Evolutionary conservation across 2,797 vertebrate genomes (phyloP).

Genomic region (Otolemur crassicaudatus): DNA sequence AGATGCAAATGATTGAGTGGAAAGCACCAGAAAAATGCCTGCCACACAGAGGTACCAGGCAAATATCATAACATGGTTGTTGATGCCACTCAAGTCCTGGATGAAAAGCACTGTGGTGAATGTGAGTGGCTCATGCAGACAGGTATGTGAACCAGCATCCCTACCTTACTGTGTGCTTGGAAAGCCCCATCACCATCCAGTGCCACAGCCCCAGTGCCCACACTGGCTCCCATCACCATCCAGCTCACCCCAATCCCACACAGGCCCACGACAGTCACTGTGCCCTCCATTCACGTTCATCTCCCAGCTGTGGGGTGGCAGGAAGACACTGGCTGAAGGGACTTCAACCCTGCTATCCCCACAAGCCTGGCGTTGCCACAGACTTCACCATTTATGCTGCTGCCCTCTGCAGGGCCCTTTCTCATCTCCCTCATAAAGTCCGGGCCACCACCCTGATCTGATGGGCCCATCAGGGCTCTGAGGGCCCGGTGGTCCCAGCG

Average conservation of each 20-base stretch:
- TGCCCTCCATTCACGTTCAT: neutral
- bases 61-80: neutral
- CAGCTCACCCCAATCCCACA: neutral
- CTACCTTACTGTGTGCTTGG: neutral
- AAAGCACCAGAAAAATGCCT: neutral
- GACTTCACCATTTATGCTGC: neutral
- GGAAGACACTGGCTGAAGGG: neutral
- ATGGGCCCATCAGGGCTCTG: too few relatives aligned
- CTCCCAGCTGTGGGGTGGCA: neutral
- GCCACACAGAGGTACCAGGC: neutral
- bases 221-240: neutral
- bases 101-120: neutral
- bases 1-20: neutral
- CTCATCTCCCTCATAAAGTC: neutral
- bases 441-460: neutral
- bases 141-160: too few relatives aligned
- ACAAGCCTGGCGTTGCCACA: neutral
- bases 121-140: neutral
- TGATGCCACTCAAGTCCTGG: neutral
- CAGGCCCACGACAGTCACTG: neutral
- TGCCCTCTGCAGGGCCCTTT: neutral
- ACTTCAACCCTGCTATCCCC: neutral
- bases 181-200: neutral
- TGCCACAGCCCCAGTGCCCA: neutral
- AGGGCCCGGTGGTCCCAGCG: fast-evolving